These are phyloP conservation scores for Chelonia mydas DNA, from an alignment of 2,797 vertebrate species.

Conservation along the genomic window DNA sequence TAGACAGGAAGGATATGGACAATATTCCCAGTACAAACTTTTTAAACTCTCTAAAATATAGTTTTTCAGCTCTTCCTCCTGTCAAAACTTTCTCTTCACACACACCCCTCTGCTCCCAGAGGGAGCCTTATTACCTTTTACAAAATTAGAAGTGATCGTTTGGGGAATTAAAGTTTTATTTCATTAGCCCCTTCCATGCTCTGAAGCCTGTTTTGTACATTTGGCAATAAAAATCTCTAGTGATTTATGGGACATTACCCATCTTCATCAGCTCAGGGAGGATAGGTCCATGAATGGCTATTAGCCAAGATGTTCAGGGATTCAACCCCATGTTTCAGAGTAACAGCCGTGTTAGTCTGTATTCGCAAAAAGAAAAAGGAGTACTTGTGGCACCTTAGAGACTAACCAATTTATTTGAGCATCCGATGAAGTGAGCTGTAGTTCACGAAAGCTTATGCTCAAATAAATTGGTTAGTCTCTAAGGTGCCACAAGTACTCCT, in stretches of 20 bases:
- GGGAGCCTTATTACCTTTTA: not conserved
- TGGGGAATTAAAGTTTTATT: slow-evolving; percentile 35
- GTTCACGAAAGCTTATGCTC: no score
- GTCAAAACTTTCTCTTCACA: not conserved
- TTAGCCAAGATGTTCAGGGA: no score
- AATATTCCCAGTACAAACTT: not conserved
- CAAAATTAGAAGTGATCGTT: not conserved
- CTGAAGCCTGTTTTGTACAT: slow-evolving; percentile 19
- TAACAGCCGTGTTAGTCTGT: no score
- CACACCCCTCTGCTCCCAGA: not conserved
- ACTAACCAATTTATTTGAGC: no score
- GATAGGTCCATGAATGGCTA: no score
- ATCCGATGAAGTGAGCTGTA: no score
- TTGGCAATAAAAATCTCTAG: not conserved
- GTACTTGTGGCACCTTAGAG: no score
- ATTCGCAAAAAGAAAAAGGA: no score
- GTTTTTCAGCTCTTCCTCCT: not conserved
- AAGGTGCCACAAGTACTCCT: no score
- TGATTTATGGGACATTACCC: not conserved
- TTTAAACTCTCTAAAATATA: not conserved
- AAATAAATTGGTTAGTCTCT: no score
- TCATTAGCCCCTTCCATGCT: not conserved
- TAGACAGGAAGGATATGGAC: not conserved
- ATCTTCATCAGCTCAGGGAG: no score
- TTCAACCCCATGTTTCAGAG: no score